phyloP scores from a whole-genome alignment of 1,140 invertebrate species.

The Lethocerus indicus region DNA sequence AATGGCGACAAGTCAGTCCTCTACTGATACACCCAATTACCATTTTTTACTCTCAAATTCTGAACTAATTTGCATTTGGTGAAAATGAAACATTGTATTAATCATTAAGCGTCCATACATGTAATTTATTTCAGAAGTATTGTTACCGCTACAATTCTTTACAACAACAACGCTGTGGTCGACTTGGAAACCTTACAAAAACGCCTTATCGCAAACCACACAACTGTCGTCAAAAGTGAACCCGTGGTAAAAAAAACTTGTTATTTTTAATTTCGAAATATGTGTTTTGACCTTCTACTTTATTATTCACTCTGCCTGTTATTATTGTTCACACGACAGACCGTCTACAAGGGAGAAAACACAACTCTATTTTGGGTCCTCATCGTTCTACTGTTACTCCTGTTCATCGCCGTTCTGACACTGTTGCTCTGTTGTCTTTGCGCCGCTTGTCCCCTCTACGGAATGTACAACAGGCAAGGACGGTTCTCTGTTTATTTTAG shows the following conservation, averaged over 20 bases:
- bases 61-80: background rate
- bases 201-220: conserved; percentile 24
- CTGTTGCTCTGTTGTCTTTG: conserved; percentile 64
- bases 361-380: conserved; percentile 55
- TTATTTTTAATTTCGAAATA: background rate
- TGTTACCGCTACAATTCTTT: conserved; percentile 52
- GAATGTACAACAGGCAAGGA: conserved; percentile 13
- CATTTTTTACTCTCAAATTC: background rate
- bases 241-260: background rate
- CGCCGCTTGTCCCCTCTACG: conserved; percentile 61
- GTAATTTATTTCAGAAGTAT: conserved; percentile 39
- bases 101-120: background rate
- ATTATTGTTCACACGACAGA: conserved; percentile 25
- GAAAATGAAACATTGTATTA: background rate
- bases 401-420: conserved; percentile 48
- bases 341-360: conserved; percentile 49
- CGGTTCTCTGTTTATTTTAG: no score
- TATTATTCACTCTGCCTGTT: conserved; percentile 20
- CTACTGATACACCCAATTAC: background rate
- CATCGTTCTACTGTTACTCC: conserved; percentile 49
- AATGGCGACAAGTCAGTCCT: conserved; percentile 21
- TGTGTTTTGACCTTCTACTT: background rate
- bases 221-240: background rate
- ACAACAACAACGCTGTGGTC: conserved; percentile 43
- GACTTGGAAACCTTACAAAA: conserved; percentile 48